Percentiles rank a stretch among this genome's conserved stretches.
phyloP scores from a whole-genome alignment of 2,797 vertebrate species.

The Arrhamphus sclerolepis region DNA sequence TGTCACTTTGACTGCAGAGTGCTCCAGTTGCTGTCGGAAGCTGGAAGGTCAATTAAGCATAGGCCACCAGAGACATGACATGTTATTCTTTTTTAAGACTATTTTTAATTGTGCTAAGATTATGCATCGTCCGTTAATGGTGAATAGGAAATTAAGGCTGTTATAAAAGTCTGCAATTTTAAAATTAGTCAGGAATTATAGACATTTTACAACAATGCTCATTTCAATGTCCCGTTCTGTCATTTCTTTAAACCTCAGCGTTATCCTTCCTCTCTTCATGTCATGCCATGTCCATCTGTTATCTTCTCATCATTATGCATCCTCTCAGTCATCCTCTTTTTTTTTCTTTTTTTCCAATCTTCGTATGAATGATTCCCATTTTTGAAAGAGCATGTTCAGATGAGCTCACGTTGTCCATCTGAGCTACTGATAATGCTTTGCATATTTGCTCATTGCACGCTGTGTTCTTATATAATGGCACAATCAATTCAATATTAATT shows the following conservation, averaged over 20 bases:
- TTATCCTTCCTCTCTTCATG: slow-evolving; percentile 33
- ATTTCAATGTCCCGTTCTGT: slow-evolving; percentile 69
- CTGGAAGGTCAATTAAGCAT: slow-evolving; percentile 57
- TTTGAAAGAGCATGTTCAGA: slow-evolving; percentile 60
- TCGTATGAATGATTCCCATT: slow-evolving; percentile 47
- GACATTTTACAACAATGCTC: slow-evolving; percentile 66
- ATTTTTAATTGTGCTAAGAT: not conserved
- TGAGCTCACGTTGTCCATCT: slow-evolving; percentile 40
- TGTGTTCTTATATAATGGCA: slow-evolving; percentile 20
- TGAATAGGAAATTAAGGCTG: not conserved
- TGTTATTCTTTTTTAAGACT: slow-evolving; percentile 8
- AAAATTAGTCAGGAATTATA: slow-evolving; percentile 21
- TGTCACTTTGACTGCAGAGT: slow-evolving; percentile 56
- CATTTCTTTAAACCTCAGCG: slow-evolving; percentile 31
- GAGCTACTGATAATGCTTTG: slow-evolving; percentile 61
- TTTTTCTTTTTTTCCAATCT: no score
- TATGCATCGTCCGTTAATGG: not conserved
- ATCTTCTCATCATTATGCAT: slow-evolving; percentile 13
- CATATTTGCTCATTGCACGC: slow-evolving; percentile 63
- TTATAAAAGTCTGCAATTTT: not conserved
- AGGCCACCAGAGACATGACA: slow-evolving; percentile 34
- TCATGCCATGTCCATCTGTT: slow-evolving; percentile 26
- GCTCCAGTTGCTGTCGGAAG: slow-evolving; percentile 33
- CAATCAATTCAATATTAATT: slow-evolving; percentile 13
- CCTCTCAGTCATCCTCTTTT: slow-evolving; percentile 40